Conservation (phyloP, 1,140 invertebrate species). For the Nylanderia fulva region DNA sequence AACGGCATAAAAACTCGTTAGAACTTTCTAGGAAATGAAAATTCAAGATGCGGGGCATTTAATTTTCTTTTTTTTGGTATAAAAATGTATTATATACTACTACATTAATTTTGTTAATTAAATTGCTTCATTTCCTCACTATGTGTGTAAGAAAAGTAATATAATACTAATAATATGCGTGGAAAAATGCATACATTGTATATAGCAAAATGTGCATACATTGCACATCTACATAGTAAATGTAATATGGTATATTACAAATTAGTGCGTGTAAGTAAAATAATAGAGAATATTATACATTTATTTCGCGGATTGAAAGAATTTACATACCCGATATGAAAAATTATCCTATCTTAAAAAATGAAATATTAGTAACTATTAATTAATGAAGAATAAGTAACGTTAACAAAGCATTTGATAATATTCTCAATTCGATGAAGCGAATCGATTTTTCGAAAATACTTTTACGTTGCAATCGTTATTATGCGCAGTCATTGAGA, state of each 20-base stretch:
- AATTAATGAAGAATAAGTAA: neutral
- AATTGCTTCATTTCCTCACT: conserved; percentile 4
- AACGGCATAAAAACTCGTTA: conserved; percentile 33
- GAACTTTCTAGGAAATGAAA: conserved; percentile 36
- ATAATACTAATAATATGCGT: neutral
- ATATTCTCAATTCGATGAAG: neutral
- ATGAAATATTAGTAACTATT: neutral
- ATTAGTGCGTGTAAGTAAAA: neutral
- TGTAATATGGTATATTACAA: neutral
- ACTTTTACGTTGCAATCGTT: neutral
- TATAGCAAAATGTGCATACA: neutral
- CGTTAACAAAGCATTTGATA: neutral
- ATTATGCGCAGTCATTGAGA: neutral
- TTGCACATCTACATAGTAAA: neutral
- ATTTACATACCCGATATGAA: neutral
- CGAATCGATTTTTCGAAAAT: neutral
- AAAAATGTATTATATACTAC: neutral
- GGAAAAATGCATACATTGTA: neutral
- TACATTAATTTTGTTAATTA: conserved; percentile 30
- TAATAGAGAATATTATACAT: neutral
- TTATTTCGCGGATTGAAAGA: neutral
- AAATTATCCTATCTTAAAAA: neutral
- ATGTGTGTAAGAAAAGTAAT: neutral
- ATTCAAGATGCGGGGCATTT: conserved; percentile 17
- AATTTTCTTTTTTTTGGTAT: neutral